phyloP scores from a whole-genome alignment of 2,113 vertebrate species.

The Saccopteryx bilineata region DNA sequence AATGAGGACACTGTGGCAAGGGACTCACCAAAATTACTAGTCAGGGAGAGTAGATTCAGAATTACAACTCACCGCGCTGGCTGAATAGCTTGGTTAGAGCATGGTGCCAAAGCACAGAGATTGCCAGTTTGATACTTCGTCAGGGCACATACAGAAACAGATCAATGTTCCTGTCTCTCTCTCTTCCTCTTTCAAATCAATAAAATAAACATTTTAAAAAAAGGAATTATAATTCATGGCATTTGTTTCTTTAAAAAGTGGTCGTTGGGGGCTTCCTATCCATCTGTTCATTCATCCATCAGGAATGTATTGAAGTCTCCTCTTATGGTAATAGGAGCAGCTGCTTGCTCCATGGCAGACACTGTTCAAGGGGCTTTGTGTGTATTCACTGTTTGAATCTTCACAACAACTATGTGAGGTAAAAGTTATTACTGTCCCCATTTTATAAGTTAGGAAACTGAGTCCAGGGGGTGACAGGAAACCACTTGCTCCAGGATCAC shows the following conservation, averaged over 20 bases:
- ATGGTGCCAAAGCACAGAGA: too few species aligned
- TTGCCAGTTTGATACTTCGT: too few species aligned
- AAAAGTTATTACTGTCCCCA: not conserved
- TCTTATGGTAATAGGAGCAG: not conserved
- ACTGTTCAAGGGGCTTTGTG: not conserved
- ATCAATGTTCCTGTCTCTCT: too few species aligned
- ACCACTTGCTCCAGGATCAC: not conserved
- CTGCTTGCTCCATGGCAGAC: not conserved
- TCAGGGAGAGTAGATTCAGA: not conserved
- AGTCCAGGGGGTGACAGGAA: not conserved
- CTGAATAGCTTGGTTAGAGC: too few species aligned
- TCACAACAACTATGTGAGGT: not conserved
- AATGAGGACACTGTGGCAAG: not conserved
- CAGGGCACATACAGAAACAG: too few species aligned
- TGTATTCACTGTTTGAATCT: not conserved
- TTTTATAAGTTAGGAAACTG: not conserved
- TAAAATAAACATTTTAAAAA: too few species aligned
- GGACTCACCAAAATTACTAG: not conserved
- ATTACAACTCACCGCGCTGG: not conserved
- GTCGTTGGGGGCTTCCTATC: not conserved
- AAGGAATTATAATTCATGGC: not conserved
- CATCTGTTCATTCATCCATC: not conserved
- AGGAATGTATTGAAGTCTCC: not conserved
- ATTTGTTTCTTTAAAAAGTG: not conserved
- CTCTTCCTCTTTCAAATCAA: too few species aligned